phyloP scores from a whole-genome alignment of 2,888 invertebrate genomes.

The Tipula unca region DNA sequence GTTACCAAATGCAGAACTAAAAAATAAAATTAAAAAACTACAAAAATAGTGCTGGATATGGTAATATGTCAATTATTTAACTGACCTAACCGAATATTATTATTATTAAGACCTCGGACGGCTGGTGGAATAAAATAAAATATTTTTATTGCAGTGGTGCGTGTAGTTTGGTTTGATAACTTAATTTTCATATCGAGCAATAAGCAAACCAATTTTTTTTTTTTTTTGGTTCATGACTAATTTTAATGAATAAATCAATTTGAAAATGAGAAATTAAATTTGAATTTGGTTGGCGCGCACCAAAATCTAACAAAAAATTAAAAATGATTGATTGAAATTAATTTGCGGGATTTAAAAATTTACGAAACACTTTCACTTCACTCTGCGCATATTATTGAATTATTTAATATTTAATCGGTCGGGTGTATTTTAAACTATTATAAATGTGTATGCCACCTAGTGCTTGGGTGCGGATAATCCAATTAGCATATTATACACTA shows the following conservation, averaged over 20 bases:
- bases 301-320: background rate
- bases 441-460: background rate
- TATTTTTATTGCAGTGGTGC: background rate
- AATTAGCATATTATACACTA: background rate
- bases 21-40: background rate
- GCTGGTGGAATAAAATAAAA: background rate
- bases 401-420: background rate
- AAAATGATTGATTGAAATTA: background rate
- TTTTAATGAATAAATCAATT: constrained; percentile 14
- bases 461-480: background rate
- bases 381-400: background rate
- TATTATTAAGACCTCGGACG: background rate
- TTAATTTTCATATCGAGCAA: background rate
- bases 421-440: background rate
- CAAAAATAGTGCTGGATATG: background rate
- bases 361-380: background rate
- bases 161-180: background rate
- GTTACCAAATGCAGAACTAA: background rate
- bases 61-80: constrained; percentile 4
- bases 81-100: constrained; percentile 8
- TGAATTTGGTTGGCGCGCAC: background rate
- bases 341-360: background rate
- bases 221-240: background rate
- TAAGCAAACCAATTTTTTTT: background rate
- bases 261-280: background rate